phyloP scores from a whole-genome alignment of 2,113 vertebrate species.

The Choloepus hoffmanni region DNA sequence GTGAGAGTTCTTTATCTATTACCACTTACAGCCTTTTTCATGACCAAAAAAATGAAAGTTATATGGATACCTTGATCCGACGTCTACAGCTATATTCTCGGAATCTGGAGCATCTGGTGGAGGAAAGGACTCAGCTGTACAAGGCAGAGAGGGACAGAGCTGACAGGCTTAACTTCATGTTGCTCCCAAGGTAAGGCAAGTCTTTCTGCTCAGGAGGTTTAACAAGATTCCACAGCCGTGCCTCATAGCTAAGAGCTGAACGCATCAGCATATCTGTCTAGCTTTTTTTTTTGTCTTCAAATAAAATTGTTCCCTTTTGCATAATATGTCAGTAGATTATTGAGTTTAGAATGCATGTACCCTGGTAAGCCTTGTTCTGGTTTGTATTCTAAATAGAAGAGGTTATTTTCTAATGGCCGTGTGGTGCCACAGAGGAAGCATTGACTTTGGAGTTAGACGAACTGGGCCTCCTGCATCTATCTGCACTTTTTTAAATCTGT shows the following conservation, averaged over 20 bases:
- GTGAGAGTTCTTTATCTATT: background rate
- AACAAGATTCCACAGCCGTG: background rate
- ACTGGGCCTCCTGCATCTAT: background rate
- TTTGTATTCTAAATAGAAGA: background rate
- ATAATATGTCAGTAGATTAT: background rate
- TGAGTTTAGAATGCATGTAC: background rate
- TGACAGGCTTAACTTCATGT: conserved; percentile 96
- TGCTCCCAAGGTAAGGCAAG: conserved; percentile 93
- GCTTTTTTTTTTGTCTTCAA: background rate
- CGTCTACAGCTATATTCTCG: conserved; percentile 97
- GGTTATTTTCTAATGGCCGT: background rate
- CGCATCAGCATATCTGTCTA: background rate
- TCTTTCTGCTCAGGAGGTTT: background rate
- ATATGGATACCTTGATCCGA: conserved; percentile 98
- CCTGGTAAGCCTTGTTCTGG: background rate
- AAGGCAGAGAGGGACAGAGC: conserved; percentile 97
- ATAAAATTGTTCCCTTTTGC: background rate
- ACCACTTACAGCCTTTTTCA: conserved; percentile 90
- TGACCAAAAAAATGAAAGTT: conserved; percentile 94
- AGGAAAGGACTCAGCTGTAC: conserved; percentile 95
- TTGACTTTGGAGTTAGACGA: rapidly evolving
- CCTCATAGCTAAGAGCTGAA: background rate
- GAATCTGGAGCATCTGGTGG: conserved; percentile 96
- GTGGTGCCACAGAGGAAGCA: background rate
- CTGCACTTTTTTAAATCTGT: background rate